phyloP scores from a whole-genome alignment of 2,113 vertebrate genomes.

The Ammospiza caudacuta region DNA sequence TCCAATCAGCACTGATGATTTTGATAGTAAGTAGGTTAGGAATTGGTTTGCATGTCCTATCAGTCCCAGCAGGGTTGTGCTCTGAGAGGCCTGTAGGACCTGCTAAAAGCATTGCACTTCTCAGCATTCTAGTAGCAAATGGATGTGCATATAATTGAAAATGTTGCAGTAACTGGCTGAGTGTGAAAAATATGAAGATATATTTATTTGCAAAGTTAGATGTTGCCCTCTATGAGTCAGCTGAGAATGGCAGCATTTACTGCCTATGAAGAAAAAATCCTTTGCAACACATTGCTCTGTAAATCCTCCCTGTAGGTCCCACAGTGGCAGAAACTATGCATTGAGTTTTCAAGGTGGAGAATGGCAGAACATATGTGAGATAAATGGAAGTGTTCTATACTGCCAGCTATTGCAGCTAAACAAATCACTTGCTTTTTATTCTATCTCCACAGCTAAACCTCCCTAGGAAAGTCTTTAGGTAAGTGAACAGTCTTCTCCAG shows the following conservation, averaged over 20 bases:
- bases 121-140: not conserved
- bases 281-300: not conserved
- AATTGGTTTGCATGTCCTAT: not conserved
- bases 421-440: not conserved
- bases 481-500: not conserved
- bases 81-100: not conserved
- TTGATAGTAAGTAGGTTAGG: not conserved
- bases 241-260: not conserved
- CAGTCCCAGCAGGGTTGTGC: not conserved
- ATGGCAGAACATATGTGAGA: not conserved
- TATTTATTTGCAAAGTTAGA: not conserved
- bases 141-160: not conserved
- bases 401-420: not conserved
- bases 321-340: not conserved
- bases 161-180: not conserved
- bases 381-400: not conserved
- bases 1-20: not conserved
- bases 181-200: not conserved
- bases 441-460: not conserved
- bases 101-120: constrained; percentile 27
- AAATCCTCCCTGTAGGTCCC: not conserved
- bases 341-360: not conserved
- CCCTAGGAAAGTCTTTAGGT: not conserved
- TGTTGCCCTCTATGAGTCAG: not conserved
- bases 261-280: not conserved